Base-by-base conservation (phyloP, 2,113 vertebrate genomes). In the Callocephalon fimbriatum region DNA sequence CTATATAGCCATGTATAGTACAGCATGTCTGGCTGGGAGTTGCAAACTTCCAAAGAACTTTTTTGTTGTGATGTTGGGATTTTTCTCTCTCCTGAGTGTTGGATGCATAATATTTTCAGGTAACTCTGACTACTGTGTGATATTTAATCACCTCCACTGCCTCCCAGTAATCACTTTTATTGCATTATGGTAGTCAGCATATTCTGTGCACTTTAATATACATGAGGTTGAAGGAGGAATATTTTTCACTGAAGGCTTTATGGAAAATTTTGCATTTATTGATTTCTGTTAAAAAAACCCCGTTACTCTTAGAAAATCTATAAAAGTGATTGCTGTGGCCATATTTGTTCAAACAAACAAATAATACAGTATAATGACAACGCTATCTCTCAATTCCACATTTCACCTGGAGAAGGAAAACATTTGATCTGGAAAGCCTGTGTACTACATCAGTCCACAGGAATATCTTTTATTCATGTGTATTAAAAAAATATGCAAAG, bases 391-490 rank as follows among this genome's bases (percentile, higher is more conserved):
- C 96, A 95, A 95, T 94, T 88, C 94, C 97, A 98, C 97, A 96
- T 98, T 98, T 97, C 96, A 98, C 97, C 97, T 98, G 96, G 58
- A 97, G 96, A 97, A 97, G 80, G 90, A 94, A 97, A 97, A 79
- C 78, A 95, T 98, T 98, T 98, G 98, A 98, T 98, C 96, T 98
- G 95, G 62, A 86, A 97, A 97, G 96, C 77, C 93, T 94, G 74
- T 90, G 70, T 97, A 96, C 92, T 81, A 83, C 95, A 97, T 96
- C 94, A 86, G 96, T 97, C 97, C 27, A 1, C 79, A 95, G 85
- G 86, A 91, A 95, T 94, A 98, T 97, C 94, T 98, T 98, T 98
- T 98, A 98, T 98, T 98, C 98, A 98, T 98, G 76, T 85, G 89
- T 97, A 93, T 97, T 96, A 96, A 97, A 97, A 97, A 98, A 92